Percentiles rank a stretch among this genome's conserved stretches.
phyloP scores from a whole-genome alignment of 2,888 invertebrate species.

The Napeogenes inachia region DNA sequence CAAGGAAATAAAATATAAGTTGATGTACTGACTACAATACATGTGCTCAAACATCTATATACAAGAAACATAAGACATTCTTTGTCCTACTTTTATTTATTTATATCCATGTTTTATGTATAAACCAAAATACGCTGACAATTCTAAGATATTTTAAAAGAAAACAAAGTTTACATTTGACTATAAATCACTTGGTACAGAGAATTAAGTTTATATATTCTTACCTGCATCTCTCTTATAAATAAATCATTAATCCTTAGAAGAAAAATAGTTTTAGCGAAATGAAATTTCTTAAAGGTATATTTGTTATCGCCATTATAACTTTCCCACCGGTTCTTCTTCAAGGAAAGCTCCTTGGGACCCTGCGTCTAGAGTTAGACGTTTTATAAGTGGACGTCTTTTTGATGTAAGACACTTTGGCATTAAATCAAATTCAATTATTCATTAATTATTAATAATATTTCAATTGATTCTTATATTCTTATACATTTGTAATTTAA shows the following conservation, averaged over 20 bases:
- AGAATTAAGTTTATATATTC: constrained; percentile 24
- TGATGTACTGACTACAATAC: background rate
- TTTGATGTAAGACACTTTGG: too few species aligned
- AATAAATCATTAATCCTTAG: constrained; percentile 36
- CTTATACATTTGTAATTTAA: too few species aligned
- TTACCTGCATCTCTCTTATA: constrained; percentile 28
- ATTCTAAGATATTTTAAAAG: constrained; percentile 11
- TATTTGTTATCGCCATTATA: background rate
- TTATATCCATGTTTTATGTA: background rate
- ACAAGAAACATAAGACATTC: background rate
- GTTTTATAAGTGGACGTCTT: too few species aligned
- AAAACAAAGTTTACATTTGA: constrained; percentile 16
- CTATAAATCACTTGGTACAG: constrained; percentile 19
- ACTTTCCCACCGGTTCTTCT: background rate
- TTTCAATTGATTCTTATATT: too few species aligned
- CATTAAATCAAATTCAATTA: too few species aligned
- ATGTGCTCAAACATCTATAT: background rate
- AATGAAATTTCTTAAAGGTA: constrained; percentile 35
- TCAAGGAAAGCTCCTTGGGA: too few species aligned
- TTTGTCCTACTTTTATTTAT: background rate
- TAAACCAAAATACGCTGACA: background rate
- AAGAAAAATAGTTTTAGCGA: constrained; percentile 36
- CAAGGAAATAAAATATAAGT: constrained; percentile 44
- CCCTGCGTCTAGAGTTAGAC: too few species aligned
- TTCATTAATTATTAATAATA: too few species aligned